Evolutionary conservation across 1,140 invertebrate species (phyloP), one percentile per base, ranked within the genome.

Genomic region (Wiebesia pumilae): DNA sequence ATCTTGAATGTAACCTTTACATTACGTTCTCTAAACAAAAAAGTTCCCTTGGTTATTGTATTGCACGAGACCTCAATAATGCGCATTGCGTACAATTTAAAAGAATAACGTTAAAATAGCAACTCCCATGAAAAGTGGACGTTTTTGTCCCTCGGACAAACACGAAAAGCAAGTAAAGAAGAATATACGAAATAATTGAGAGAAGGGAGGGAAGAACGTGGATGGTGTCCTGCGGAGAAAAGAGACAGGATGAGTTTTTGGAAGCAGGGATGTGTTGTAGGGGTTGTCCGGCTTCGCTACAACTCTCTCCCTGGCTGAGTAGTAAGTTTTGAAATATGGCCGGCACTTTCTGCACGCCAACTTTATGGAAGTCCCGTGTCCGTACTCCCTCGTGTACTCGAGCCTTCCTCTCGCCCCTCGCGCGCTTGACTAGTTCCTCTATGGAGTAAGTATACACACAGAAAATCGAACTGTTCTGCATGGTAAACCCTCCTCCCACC

Each of bases 301-400:
- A 16, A 54, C 16, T 54, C 51, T 54, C 51, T 54, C 19, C 16
- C 35, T 27, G 1, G 2, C 88, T 90, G 90, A 91, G 90, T 90
- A 88, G 87, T 88, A 91, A 91, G 88, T 91, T 91, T 90, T 90
- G 89, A 91, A 91, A 91, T 91, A 91, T 88, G 87, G 43, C 65
- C 77, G 73, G 77, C 87, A 69, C 79, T 79, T 73, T 58, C 58
- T 30, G 19, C 1, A 9, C 47, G 71, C 73, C 30, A 84, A 84
- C 83, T 84, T 84, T 78, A 40, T 43, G 38, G 71, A 77, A 78
- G 54, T 35, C 69, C 81, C 12, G 27, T 21, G 10, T 27, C 43
- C 27, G 73, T 30, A 35, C 69, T 71, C 65, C n/a, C 77, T 35
- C 47, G 51, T 21, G 30, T 30, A 33, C 21, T 58, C 47, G 51